phyloP scores from a whole-genome alignment of 1,140 invertebrate genomes.

The Argopecten irradians region DNA sequence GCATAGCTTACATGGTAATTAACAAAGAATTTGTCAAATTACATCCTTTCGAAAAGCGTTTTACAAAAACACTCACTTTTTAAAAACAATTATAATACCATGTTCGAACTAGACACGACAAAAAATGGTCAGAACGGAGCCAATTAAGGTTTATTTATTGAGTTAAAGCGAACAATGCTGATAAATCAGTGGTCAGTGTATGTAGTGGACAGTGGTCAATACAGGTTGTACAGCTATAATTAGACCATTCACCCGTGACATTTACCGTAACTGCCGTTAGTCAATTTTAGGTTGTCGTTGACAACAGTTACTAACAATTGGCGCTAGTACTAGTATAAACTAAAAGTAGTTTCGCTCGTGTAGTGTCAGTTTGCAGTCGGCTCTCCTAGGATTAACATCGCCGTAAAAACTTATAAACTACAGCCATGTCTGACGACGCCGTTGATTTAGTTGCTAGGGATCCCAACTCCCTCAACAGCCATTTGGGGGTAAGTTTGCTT shows the following conservation, averaged over 20 bases:
- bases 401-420: not conserved
- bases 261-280: constrained; percentile 5
- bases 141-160: not conserved
- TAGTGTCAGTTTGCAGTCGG: not conserved
- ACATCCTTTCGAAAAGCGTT: no score
- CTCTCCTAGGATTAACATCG: not conserved
- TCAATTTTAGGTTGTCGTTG: not conserved
- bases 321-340: not conserved
- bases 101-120: not conserved
- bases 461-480: constrained; percentile 32
- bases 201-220: not conserved
- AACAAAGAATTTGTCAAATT: no score
- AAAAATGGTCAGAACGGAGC: not conserved
- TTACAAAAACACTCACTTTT: no score
- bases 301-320: not conserved
- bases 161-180: not conserved
- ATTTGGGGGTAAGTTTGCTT: constrained; percentile 38
- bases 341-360: not conserved
- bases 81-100: no score
- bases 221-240: not conserved
- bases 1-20: no score
- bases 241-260: not conserved
- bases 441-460: constrained; percentile 39
- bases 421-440: not conserved
- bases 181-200: not conserved